These are phyloP conservation scores for Chrysomela aeneicollis DNA, from an alignment of 2,888 invertebrate genomes.

Conservation along the genomic window DNA sequence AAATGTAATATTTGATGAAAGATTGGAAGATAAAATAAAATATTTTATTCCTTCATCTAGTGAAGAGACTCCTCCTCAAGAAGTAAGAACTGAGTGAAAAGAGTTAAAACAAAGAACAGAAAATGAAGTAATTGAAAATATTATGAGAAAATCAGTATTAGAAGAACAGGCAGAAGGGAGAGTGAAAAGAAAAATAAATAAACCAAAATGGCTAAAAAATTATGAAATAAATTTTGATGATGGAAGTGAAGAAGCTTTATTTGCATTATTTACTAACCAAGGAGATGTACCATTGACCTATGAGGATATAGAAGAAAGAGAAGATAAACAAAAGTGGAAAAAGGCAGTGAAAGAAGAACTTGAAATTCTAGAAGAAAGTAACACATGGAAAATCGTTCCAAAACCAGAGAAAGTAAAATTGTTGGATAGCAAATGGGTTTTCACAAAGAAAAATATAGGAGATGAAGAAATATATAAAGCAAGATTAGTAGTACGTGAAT, in stretches of 20 bases:
- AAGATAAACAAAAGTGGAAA: conserved; percentile 28
- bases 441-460: conserved; percentile 16
- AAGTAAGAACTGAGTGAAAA: not conserved
- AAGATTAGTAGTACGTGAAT: conserved; percentile 8
- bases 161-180: conserved; percentile 17
- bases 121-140: conserved; percentile 17
- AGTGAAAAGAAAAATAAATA: conserved; percentile 13
- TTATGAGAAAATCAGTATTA: not conserved
- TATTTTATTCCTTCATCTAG: not conserved
- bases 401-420: conserved; percentile 30
- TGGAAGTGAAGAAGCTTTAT: conserved; percentile 11
- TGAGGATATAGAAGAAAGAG: conserved; percentile 7
- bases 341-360: conserved; percentile 37
- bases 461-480: conserved; percentile 5
- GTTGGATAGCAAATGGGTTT: conserved; percentile 42
- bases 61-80: not conserved
- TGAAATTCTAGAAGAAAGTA: conserved; percentile 32
- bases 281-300: not conserved
- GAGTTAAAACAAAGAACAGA: not conserved
- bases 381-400: conserved; percentile 39
- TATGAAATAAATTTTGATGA: conserved; percentile 17
- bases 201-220: conserved; percentile 24
- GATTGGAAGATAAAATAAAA: conserved; percentile 3
- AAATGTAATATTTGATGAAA: conserved; percentile 29
- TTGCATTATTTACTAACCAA: conserved; percentile 9